Base-by-base conservation (phyloP, 2,888 invertebrate genomes). In the Alsophila aescularia region DNA sequence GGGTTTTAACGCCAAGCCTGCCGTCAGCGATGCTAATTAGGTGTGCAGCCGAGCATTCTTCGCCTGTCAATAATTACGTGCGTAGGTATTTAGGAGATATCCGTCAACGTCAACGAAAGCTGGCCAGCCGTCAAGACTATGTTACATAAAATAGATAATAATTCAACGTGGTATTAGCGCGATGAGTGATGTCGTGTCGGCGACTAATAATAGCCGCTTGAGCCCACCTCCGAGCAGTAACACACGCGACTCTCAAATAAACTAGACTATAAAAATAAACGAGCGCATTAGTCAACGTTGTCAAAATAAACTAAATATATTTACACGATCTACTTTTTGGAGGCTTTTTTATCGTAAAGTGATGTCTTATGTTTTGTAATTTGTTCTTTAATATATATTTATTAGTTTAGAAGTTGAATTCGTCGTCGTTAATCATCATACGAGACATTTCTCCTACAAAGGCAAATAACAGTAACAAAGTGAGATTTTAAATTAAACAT, bases 191-290 rank as follows among this genome's bases (percentile, higher is more conserved):
- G 84, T 80, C 84, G 81, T 84, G 89, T 85, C 84, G 82, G 80
- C 83, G 74, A 80, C 82, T 81, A 87, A 87, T 90, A 88, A 89
- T 85, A 87, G 85, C 76, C 62, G 79, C 56, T 71, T 69, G 79
- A 76, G 80, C 81, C 81, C 81, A 83, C 83, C 84, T 78, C 75
- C 75, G 75, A 76, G 75, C 74, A 78, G 77, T 74, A 82, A 83
- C 78, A 81, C 81, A 84, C 79, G 79, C 80, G 79, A 76, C 82
- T 85, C 76, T 79, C 84, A 77, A 87, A 89, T 87, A 87, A 85
- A 85, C 81, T 79, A 79, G 81, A n/a, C 81, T 82, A 87, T 88
- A 87, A 89, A 90, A 88, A 88, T 90, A 90, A 90, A 90, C 86
- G 87, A 79, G 75, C 79, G 79, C 86, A 90, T 90, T 89, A 87